Evolutionary conservation across 2,888 invertebrate species (phyloP).

Genomic region (Nephrotoma flavescens): DNA sequence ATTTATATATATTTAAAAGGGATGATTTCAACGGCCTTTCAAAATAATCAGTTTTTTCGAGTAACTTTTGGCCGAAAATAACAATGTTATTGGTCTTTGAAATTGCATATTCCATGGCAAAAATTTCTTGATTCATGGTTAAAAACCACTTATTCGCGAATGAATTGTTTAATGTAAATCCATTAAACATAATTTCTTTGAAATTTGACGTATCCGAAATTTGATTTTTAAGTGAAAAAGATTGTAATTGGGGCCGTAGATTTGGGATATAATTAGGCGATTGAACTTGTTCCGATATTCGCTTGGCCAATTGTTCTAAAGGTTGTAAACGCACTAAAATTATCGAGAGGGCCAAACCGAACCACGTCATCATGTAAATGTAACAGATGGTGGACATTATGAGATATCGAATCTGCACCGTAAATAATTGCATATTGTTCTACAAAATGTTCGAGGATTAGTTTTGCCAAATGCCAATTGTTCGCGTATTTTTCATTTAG

Average conservation of each 20-base stretch:
- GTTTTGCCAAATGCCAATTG: too few species aligned
- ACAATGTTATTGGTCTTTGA: background rate
- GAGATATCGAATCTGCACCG: too few species aligned
- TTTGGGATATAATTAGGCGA: background rate
- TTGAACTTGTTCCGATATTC: too few species aligned
- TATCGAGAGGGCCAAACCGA: too few species aligned
- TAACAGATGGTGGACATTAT: too few species aligned
- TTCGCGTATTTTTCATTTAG: too few species aligned
- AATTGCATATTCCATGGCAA: background rate
- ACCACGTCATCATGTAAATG: too few species aligned
- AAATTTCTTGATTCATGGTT: background rate
- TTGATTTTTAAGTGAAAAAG: background rate
- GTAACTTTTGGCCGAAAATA: background rate
- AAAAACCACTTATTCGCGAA: background rate
- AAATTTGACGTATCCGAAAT: background rate
- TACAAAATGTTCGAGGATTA: too few species aligned
- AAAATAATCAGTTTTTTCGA: background rate
- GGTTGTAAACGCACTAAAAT: too few species aligned
- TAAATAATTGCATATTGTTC: too few species aligned
- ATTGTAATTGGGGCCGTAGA: background rate
- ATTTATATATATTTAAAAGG: background rate
- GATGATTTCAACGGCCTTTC: background rate
- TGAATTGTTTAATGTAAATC: background rate
- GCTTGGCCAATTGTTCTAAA: too few species aligned
- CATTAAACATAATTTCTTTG: background rate